Evolutionary conservation across 2,797 vertebrate genomes (phyloP), one percentile per base, ranked within the genome.

Genomic region (Kryptolebias ocellatus): DNA sequence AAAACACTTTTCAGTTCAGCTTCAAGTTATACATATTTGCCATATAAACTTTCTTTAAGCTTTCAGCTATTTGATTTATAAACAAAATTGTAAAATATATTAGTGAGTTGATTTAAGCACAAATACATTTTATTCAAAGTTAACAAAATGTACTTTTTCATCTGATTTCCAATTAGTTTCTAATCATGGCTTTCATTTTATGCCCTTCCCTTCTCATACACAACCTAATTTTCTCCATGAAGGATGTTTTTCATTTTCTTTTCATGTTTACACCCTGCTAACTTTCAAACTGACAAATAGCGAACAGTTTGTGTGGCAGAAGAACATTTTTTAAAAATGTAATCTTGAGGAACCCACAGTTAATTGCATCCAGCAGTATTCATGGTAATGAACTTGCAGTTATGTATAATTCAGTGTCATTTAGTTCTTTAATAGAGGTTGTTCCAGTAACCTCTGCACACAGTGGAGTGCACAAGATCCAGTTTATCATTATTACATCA

Each of bases 321-420:
- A 46, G 45, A 67, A 49, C 60, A 60, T 66, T 77, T 64, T 44
- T 44, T 20, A 46, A 81, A 34, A 73, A 34, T 44, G 29, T 14
- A 60, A 70, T 75, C 51, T 64, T 12, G 29, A 80, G 51, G 67
- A 59, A 70, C 67, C 28, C 7, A 44, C 27, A 79, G 76, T 72
- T 86, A 79, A 86, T 83, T 71, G 71, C 59, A 66, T 63, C 64
- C 29, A 67, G 49, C 52, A 70, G 62, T 71, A 74, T 75, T 81
- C 73, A 80, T 73, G 69, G 56, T 76, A 79, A 83, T 71, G 60
- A 70, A 57, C 34, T 73, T 53, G 53, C 51, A 44, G 39, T 74
- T 67, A 45, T 83, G 63, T 76, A 68, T 75, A 71, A 80, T 80
- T 79, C 70, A 64, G 51, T 66, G 70, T 68, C 47, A 71, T 74